Conservation (phyloP, 2,888 invertebrate genomes). For the Rhorus exstirpatorius region DNA sequence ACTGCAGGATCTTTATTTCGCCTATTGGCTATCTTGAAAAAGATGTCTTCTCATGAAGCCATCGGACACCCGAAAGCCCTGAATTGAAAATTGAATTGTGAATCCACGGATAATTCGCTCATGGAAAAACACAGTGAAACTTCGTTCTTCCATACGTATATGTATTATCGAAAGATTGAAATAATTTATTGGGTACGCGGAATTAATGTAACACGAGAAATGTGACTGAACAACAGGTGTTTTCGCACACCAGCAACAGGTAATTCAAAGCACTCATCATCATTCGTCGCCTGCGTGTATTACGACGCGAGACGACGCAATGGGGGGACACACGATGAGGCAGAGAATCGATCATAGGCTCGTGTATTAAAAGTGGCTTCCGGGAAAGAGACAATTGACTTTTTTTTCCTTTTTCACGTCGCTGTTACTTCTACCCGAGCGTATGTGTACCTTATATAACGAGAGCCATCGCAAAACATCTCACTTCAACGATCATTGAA, state of each 20-base stretch:
- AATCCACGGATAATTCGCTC: too few species aligned
- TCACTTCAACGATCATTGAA: constrained; percentile 19
- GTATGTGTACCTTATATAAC: constrained; percentile 1
- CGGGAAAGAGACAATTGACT: constrained; percentile 44
- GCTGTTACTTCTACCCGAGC: neutral
- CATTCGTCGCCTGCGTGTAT: neutral
- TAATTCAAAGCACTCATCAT: constrained; percentile 46
- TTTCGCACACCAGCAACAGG: constrained; percentile 42
- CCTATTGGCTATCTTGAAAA: too few species aligned
- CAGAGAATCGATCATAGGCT: constrained; percentile 49
- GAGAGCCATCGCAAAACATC: neutral
- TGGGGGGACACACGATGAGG: neutral
- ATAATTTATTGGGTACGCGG: neutral
- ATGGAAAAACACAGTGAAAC: too few species aligned
- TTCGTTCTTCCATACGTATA: too few species aligned
- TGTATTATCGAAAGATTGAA: neutral
- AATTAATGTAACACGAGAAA: constrained; percentile 20
- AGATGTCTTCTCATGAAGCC: too few species aligned
- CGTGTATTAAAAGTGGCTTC: constrained; percentile 24
- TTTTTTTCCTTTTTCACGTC: neutral
- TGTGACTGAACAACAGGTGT: constrained; percentile 55
- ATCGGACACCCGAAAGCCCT: too few species aligned
- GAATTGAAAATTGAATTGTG: neutral
- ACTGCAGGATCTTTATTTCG: too few species aligned
- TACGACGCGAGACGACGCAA: constrained; percentile 11